Percentiles rank a stretch among this genome's conserved stretches.
Evolutionary conservation across 2,888 invertebrate genomes (phyloP).

Genomic region (Netelia virgata): DNA sequence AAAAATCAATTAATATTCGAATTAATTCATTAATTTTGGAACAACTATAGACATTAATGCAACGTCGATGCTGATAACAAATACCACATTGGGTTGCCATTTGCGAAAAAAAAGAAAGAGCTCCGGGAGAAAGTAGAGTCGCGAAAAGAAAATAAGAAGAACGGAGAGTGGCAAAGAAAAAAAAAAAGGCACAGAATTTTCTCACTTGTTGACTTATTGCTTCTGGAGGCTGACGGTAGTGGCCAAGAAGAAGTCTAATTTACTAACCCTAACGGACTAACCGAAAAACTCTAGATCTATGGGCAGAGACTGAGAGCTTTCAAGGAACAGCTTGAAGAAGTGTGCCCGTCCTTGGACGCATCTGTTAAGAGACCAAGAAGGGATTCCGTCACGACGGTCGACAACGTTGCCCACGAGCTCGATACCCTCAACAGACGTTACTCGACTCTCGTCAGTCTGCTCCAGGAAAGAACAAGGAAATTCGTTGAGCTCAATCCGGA

Average conservation of each 20-base stretch:
- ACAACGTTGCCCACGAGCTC: constrained; percentile 91
- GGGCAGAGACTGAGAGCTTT: constrained; percentile 94
- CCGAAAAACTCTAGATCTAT: constrained; percentile 91
- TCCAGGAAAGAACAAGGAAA: constrained; percentile 90
- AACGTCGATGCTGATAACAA: constrained; percentile 32
- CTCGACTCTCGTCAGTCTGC: constrained; percentile 89
- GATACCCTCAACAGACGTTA: constrained; percentile 93
- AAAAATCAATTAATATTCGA: constrained; percentile 1
- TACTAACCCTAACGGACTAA: constrained; percentile 87
- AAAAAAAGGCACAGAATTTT: constrained; percentile 53
- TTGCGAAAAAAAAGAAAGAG: constrained; percentile 19
- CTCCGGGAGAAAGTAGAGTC: constrained; percentile 23
- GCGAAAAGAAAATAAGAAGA: constrained; percentile 9
- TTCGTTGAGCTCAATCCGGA: constrained; percentile 90
- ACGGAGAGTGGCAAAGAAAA: constrained; percentile 27
- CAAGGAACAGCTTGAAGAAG: constrained; percentile 93
- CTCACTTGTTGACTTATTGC: constrained; percentile 70
- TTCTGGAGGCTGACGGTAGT: constrained; percentile 79
- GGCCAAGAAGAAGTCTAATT: constrained; percentile 80
- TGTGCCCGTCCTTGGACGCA: constrained; percentile 92
- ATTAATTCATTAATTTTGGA: constrained; percentile 58
- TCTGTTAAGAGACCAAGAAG: constrained; percentile 83
- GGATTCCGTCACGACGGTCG: constrained; percentile 87
- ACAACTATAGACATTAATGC: constrained; percentile 26
- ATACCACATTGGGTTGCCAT: constrained; percentile 77